A percentile compares a stretch with the other conserved stretches of the same genome.
Evolutionary conservation across 2,797 vertebrate genomes (phyloP).

Genomic region (Fratercula arctica): DNA sequence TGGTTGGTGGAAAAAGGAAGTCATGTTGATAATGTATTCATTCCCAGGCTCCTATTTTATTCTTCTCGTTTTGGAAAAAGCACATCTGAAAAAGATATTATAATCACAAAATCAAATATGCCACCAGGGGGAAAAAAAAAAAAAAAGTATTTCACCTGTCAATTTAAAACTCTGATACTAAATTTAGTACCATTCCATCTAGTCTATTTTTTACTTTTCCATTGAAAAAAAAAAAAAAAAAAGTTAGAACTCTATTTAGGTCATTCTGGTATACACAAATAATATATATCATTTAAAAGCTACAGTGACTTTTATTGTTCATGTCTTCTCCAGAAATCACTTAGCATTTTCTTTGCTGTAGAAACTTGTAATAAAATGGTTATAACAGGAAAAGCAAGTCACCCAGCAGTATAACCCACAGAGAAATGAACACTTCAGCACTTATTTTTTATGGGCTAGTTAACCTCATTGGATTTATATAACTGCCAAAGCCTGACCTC

Average conservation of each 20-base stretch:
- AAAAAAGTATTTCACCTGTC: not conserved
- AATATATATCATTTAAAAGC: not conserved
- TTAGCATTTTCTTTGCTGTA: slow-evolving; percentile 39
- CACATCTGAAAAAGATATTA: not conserved
- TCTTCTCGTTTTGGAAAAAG: not conserved
- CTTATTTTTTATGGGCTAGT: slow-evolving; percentile 68
- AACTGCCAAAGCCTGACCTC: slow-evolving; percentile 50
- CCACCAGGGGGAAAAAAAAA: not conserved
- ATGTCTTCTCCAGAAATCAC: slow-evolving; percentile 32
- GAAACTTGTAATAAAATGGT: slow-evolving; percentile 53
- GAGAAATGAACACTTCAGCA: slow-evolving; percentile 67
- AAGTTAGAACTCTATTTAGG: not conserved
- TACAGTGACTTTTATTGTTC: not conserved
- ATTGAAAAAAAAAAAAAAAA: not conserved
- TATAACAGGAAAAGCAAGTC: slow-evolving; percentile 41
- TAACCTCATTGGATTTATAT: slow-evolving; percentile 66
- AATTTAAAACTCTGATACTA: not conserved
- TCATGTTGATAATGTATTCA: not conserved
- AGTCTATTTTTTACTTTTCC: not conserved
- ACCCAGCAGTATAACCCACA: slow-evolving; percentile 4
- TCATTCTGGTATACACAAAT: not conserved
- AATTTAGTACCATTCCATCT: not conserved
- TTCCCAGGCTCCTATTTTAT: not conserved
- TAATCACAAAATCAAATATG: not conserved
- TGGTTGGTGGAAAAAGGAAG: not conserved